Percentiles rank a stretch among this genome's conserved stretches.
Conservation (phyloP, 2,888 invertebrate species). For the Brachypterus glaber region DNA sequence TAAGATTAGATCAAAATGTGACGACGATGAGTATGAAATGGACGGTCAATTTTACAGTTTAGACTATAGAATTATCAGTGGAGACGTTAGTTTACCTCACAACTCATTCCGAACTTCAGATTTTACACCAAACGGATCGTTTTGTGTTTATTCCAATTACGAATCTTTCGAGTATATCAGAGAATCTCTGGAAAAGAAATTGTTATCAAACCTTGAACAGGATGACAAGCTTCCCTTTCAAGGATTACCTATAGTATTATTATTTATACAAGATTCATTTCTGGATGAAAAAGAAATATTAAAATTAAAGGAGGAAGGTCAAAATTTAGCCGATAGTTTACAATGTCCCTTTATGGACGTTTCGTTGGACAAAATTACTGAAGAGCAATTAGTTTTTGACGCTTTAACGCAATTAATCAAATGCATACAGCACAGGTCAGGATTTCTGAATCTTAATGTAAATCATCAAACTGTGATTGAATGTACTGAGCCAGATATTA, state of each 20-base stretch:
- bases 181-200: constrained; percentile 82
- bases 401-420: constrained; percentile 66
- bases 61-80: constrained; percentile 78
- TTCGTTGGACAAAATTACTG: constrained; percentile 55
- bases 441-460: constrained; percentile 61
- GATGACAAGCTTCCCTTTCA: constrained; percentile 83
- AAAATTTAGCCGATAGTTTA: constrained; percentile 78
- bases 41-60: constrained; percentile 72
- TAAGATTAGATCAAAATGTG: constrained; percentile 77
- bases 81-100: constrained; percentile 69
- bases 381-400: constrained; percentile 57
- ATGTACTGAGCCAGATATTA: constrained; percentile 70
- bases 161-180: constrained; percentile 87
- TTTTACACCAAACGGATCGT: constrained; percentile 84
- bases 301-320: constrained; percentile 78
- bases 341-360: constrained; percentile 82
- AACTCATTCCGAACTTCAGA: constrained; percentile 77
- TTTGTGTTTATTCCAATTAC: constrained; percentile 83
- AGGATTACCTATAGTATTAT: constrained; percentile 77
- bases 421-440: constrained; percentile 69
- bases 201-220: constrained; percentile 80
- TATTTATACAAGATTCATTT: constrained; percentile 77
- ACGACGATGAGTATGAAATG: constrained; percentile 76
- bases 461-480: constrained; percentile 69
- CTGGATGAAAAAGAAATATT: constrained; percentile 80